Evolutionary conservation across 2,888 invertebrate genomes (phyloP).

Genomic region (Pyrrhosoma nymphula): DNA sequence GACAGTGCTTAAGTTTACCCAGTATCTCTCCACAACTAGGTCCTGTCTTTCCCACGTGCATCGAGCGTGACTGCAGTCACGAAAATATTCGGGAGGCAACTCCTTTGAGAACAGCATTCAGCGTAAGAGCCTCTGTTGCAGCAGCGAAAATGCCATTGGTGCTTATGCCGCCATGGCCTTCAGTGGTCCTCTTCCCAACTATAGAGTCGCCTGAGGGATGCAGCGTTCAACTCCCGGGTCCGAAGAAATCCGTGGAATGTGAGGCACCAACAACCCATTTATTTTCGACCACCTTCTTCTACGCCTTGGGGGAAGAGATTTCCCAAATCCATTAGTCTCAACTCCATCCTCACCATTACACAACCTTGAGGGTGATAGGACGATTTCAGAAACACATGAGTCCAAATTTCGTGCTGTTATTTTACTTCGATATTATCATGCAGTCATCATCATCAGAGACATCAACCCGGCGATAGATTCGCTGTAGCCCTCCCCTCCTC

Average conservation of each 20-base stretch:
- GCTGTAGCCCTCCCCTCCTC: too few species aligned
- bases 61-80: background rate
- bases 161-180: background rate
- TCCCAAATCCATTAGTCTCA: background rate
- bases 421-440: too few species aligned
- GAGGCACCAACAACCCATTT: background rate
- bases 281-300: background rate
- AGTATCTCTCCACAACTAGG: too few species aligned
- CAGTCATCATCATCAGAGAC: too few species aligned
- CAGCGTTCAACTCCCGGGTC: too few species aligned
- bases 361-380: too few species aligned
- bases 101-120: background rate
- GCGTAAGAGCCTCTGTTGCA: background rate
- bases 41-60: too few species aligned
- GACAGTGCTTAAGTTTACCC: too few species aligned
- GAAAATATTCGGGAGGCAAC: background rate
- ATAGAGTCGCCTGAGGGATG: background rate
- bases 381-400: too few species aligned
- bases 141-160: background rate
- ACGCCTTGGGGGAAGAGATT: background rate
- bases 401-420: too few species aligned
- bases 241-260: background rate
- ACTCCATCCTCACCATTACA: too few species aligned
- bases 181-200: background rate
- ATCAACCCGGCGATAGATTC: too few species aligned